Evolutionary conservation across 2,797 vertebrate genomes (phyloP).

Genomic region (Prunella strophiata): DNA sequence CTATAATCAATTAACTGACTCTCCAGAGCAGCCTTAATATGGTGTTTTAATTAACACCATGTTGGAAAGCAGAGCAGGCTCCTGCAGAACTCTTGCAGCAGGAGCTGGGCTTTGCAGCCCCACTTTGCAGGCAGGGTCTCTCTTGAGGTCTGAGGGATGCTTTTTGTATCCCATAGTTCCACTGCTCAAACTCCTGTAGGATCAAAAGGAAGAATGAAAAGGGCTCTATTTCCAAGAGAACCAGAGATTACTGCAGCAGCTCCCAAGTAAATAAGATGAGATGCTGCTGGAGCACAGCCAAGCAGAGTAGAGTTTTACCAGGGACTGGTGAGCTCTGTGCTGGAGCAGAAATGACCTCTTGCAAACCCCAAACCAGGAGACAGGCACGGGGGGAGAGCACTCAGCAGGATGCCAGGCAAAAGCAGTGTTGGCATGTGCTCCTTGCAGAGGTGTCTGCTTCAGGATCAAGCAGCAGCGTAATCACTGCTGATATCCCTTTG

Average conservation of each 20-base stretch:
- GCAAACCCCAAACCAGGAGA: background rate
- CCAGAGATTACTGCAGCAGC: background rate
- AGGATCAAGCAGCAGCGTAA: background rate
- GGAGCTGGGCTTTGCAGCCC: background rate
- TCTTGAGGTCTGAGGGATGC: background rate
- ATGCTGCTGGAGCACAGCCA: background rate
- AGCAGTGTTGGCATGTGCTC: background rate
- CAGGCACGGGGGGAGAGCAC: background rate
- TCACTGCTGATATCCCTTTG: background rate
- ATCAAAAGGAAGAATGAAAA: background rate
- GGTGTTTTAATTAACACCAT: background rate
- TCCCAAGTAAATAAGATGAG: background rate
- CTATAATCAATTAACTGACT: slow-evolving; percentile 46
- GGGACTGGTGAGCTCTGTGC: background rate
- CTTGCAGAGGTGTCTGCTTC: background rate
- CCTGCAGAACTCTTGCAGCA: background rate
- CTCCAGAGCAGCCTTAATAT: background rate
- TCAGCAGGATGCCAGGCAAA: background rate
- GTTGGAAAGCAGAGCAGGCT: background rate
- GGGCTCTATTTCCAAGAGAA: background rate
- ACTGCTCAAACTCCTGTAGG: background rate
- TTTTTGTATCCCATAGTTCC: background rate
- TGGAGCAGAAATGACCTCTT: background rate
- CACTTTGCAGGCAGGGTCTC: background rate
- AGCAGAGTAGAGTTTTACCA: background rate